These are phyloP conservation scores for Chrysomela aeneicollis DNA, from an alignment of 2,888 invertebrate genomes.

Conservation along the genomic window DNA sequence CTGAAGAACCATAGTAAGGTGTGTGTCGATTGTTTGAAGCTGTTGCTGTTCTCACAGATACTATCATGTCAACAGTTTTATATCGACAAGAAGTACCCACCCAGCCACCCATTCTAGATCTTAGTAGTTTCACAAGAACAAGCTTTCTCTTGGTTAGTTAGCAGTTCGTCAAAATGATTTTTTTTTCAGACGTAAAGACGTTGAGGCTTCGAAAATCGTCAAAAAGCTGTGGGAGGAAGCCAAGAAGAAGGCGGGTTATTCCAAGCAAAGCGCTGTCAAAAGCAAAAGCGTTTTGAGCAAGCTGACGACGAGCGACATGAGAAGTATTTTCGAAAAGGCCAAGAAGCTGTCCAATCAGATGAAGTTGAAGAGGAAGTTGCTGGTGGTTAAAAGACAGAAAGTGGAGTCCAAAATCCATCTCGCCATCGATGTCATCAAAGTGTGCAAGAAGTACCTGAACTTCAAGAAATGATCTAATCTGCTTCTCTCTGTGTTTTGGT, in stretches of 20 bases:
- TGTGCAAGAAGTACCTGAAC: slow-evolving; percentile 29
- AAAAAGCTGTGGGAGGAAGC: slow-evolving; percentile 33
- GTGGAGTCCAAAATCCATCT: slow-evolving; percentile 34
- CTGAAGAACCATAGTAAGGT: no score
- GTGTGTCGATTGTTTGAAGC: no score
- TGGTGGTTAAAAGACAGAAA: slow-evolving; percentile 24
- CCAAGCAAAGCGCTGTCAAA: slow-evolving; percentile 3
- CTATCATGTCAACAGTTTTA: no score
- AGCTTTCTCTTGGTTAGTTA: no score
- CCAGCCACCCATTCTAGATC: no score
- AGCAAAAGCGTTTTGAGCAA: slow-evolving; percentile 6
- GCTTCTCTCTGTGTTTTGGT: neutral
- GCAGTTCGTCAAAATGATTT: neutral
- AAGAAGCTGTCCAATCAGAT: slow-evolving; percentile 32
- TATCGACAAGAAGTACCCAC: no score
- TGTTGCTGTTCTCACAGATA: no score
- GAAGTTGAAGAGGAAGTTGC: slow-evolving; percentile 28
- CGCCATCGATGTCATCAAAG: slow-evolving; percentile 33
- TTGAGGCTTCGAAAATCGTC: slow-evolving; percentile 30
- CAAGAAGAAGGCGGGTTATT: slow-evolving; percentile 17
- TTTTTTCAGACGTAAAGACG: slow-evolving; percentile 18
- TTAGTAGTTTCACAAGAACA: no score
- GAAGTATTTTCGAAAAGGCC: slow-evolving; percentile 30
- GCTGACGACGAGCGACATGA: slow-evolving; percentile 28
- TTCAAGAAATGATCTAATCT: neutral